phyloP scores from a whole-genome alignment of 2,888 invertebrate species.

The Spodoptera picta region DNA sequence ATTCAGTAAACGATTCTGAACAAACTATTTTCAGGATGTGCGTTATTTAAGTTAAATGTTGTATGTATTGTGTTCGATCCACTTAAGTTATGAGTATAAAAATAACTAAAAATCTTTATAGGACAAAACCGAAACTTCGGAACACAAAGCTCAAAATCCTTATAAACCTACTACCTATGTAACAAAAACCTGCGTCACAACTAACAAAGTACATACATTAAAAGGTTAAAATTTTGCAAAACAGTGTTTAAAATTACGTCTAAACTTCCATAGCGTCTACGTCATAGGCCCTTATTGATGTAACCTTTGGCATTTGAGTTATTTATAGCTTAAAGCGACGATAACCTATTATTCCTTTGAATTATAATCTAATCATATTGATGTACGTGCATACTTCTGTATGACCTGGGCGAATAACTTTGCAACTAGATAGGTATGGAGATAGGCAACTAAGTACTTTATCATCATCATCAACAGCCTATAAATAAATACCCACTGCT shows the following conservation, averaged over 20 bases:
- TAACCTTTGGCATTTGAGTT: slow-evolving; percentile 32
- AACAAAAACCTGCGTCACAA: slow-evolving; percentile 20
- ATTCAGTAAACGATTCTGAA: too few species aligned
- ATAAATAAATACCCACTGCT: too few species aligned
- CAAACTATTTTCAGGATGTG: too few species aligned
- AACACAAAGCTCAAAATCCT: not conserved
- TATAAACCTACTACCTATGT: slow-evolving; percentile 1
- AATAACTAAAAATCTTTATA: too few species aligned
- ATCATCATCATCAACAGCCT: too few species aligned
- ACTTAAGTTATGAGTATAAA: too few species aligned
- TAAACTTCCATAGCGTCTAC: slow-evolving; percentile 19
- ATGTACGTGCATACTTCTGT: slow-evolving; percentile 28
- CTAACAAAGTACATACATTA: slow-evolving; percentile 13
- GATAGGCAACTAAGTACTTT: too few species aligned
- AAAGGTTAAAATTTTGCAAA: slow-evolving; percentile 16
- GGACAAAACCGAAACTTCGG: not conserved
- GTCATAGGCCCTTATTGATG: slow-evolving; percentile 35
- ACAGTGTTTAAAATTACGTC: slow-evolving; percentile 12
- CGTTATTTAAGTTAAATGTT: too few species aligned
- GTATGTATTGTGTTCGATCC: too few species aligned
- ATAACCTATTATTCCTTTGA: slow-evolving; percentile 34
- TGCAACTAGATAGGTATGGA: not conserved
- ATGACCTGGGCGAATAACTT: slow-evolving; percentile 8
- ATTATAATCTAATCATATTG: slow-evolving; percentile 34
- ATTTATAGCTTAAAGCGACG: slow-evolving; percentile 33